Evolutionary conservation across 2,113 vertebrate genomes (phyloP), one percentile per base, ranked within the genome.

Genomic region (Beaufortia kweichowensis): DNA sequence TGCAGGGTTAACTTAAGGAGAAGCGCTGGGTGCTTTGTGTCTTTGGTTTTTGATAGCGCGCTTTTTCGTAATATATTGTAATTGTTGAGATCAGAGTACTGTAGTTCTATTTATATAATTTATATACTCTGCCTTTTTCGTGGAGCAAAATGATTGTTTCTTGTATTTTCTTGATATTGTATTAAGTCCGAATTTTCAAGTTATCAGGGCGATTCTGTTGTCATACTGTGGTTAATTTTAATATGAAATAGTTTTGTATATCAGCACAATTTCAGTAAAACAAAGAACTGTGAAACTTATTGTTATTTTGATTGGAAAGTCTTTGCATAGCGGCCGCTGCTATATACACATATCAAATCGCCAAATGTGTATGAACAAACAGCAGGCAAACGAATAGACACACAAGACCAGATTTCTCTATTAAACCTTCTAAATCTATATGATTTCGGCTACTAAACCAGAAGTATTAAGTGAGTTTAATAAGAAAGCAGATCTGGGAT

Each of bases 381-480:
- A 67, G 14, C 39, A 66, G 6, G 8, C 63, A 26, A 21, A 65
- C 19, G 41, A 29, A 29, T 9, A 67, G 65, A 62, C 3, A 50
- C 2, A 21, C 10, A 3, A 26, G 46, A 79, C 84, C 70, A 84
- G 77, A 71, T 74, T 56, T 35, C 63, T 21, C 17, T 75, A 75
- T 83, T 82, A 79, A 82, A 50, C 21, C 61, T 29, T 26, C 46
- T 78, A 48, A 72, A 56, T 76, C 35, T 14, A 43, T 75, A 83
- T 53, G 14, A 83, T 76, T 80, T 26, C 17, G 77, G 67, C 64
- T 12, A 50, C 68, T 86, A 81, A 83, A 83, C 85, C 67, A 84
- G 59, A 81, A 61, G 12, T 3, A 19, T 33, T 24, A 43, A 35
- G 17, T 1, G 31, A 59, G 67, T 84, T 84, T 83, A 65, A 73